Evolutionary conservation across 92 coral and sea anemone species (phyloP).

Genomic region (Chrysogorgia sp.): DNA sequence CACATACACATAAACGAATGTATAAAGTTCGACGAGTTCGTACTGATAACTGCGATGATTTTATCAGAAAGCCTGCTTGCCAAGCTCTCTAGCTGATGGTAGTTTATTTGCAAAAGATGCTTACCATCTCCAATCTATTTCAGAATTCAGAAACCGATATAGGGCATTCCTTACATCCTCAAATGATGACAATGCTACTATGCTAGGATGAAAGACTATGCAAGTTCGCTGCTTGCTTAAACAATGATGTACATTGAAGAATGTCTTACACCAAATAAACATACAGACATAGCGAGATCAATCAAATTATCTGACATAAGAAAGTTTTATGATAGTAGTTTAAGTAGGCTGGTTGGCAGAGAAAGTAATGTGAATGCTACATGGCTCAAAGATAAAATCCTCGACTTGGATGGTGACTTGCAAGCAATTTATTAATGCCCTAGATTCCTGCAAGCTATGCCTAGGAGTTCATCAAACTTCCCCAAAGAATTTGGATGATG

Average conservation of each 20-base stretch:
- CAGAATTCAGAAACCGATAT: too few species aligned
- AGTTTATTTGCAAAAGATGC: constrained; percentile 36
- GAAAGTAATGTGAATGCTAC: constrained; percentile 24
- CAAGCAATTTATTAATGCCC: too few species aligned
- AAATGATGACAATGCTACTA: neutral
- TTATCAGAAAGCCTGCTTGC: constrained; percentile 34
- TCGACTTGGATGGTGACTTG: constrained; percentile 20
- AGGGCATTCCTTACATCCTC: too few species aligned
- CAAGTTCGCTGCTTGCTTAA: constrained; percentile 22
- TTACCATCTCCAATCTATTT: constrained; percentile 20
- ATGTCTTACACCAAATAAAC: neutral
- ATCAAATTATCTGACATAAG: constrained; percentile 17
- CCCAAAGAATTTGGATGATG: too few species aligned
- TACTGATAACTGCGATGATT: constrained; percentile 34
- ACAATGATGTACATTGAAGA: constrained; percentile 39
- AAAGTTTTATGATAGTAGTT: constrained; percentile 8
- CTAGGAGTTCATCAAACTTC: too few species aligned
- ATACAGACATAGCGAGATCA: constrained; percentile 8
- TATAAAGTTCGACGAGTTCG: constrained; percentile 31
- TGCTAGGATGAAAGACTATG: constrained; percentile 16
- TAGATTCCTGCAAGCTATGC: too few species aligned
- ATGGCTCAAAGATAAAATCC: constrained; percentile 2
- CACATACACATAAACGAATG: constrained; percentile 29
- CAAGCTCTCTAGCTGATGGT: constrained; percentile 33
- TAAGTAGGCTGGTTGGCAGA: constrained; percentile 31